Conservation (phyloP, 2,113 vertebrate species). For the Elachura formosa region DNA sequence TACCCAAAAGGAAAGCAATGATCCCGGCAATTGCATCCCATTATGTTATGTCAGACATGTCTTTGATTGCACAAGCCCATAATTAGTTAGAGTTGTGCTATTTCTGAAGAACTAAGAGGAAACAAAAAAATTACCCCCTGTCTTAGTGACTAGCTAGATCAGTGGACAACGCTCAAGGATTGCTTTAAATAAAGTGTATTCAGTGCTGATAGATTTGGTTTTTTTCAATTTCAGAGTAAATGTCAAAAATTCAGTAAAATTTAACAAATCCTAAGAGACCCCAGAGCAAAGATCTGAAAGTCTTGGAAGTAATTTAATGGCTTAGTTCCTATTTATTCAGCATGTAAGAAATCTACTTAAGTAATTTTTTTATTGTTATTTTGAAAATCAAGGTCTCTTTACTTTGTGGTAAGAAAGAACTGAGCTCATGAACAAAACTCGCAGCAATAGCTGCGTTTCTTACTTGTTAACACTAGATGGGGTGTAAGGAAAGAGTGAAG, state of each 20-base stretch:
- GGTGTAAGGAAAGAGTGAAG: slow-evolving; percentile 31
- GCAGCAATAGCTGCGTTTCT: neutral
- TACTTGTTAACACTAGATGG: slow-evolving; percentile 23
- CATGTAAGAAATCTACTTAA: neutral
- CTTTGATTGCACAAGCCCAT: neutral
- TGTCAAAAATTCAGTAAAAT: neutral
- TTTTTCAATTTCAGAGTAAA: neutral
- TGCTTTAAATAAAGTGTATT: neutral
- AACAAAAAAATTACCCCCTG: neutral
- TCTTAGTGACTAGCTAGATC: neutral
- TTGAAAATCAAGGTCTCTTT: neutral
- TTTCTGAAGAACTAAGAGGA: neutral
- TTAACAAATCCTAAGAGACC: neutral
- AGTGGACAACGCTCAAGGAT: neutral
- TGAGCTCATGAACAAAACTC: rapidly evolving
- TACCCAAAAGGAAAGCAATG: slow-evolving; percentile 19
- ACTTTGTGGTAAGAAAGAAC: neutral
- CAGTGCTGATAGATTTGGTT: neutral
- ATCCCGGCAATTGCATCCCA: slow-evolving; percentile 11
- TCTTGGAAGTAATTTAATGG: neutral
- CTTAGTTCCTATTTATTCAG: neutral
- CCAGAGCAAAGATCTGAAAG: neutral
- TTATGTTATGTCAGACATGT: neutral
- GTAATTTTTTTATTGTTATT: neutral
- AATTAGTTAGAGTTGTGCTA: neutral